Conservation (phyloP, 1,140 invertebrate species). For the Drosophila ficusphila region DNA sequence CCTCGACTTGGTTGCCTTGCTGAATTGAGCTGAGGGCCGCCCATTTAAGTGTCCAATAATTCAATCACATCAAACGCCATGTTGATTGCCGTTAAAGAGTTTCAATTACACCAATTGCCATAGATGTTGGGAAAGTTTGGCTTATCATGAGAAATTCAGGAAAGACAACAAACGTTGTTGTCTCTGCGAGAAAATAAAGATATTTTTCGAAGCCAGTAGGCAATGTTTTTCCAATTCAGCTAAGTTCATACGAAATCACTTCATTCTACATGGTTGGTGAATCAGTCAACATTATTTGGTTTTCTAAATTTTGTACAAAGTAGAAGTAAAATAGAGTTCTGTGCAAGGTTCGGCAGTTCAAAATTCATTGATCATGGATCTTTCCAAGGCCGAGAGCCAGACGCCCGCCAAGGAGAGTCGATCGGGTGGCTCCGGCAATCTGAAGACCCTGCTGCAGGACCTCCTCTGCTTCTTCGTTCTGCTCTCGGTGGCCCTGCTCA, state of each 20-base stretch:
- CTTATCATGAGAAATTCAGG: conserved; percentile 28
- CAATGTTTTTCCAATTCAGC: neutral
- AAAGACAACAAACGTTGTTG: conserved; percentile 14
- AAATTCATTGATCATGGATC: conserved; percentile 33
- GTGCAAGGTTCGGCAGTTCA: neutral
- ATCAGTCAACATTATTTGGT: conserved; percentile 26
- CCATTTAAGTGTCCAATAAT: conserved; percentile 82
- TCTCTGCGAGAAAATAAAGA: neutral
- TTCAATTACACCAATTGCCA: conserved; percentile 76
- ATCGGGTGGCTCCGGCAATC: neutral
- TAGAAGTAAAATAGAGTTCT: neutral
- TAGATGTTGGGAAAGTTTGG: conserved; percentile 53
- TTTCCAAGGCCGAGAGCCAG: conserved; percentile 33
- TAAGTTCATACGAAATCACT: neutral
- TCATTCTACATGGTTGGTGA: conserved; percentile 27
- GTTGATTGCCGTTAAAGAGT: conserved; percentile 76
- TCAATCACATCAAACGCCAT: conserved; percentile 77
- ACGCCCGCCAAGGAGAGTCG: neutral
- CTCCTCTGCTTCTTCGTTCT: conserved; percentile 43
- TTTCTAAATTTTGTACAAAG: conserved; percentile 28
- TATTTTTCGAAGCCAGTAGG: conserved; percentile 37
- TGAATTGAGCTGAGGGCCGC: conserved; percentile 51
- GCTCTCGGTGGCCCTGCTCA: conserved; percentile 33
- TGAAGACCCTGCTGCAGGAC: conserved; percentile 34
- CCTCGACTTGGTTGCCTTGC: conserved; percentile 26